A percentile compares a stretch with the other conserved stretches of the same genome.
phyloP scores from a whole-genome alignment of 35 echinoderm and acorn worm genomes.

The Holothuria glaberrima region DNA sequence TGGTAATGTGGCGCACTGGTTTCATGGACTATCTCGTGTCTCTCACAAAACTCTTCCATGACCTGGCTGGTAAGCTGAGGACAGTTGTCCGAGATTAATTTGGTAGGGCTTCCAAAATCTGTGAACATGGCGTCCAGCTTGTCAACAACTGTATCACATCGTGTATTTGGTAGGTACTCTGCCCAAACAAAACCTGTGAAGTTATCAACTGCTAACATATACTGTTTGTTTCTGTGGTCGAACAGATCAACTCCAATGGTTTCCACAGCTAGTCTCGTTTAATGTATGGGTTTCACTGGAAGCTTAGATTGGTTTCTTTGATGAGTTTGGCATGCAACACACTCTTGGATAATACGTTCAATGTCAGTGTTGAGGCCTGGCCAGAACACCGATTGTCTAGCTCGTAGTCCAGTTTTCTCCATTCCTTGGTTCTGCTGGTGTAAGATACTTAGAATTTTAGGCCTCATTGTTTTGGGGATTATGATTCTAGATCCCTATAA shows the following conservation, averaged over 20 bases:
- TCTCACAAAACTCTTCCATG: too few species aligned
- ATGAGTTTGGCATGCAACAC: constrained; percentile 35
- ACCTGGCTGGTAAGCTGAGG: constrained; percentile 40
- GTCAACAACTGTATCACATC: constrained; percentile 31
- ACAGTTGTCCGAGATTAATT: constrained; percentile 51
- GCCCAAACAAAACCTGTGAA: constrained; percentile 55
- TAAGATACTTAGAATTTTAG: too few species aligned
- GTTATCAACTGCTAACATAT: constrained; percentile 35
- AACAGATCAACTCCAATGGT: too few species aligned
- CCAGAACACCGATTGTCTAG: too few species aligned
- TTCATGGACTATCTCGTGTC: too few species aligned
- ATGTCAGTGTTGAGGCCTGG: constrained; percentile 38
- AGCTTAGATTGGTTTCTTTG: constrained; percentile 57
- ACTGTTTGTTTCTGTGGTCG: constrained; percentile 29
- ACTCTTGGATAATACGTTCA: constrained; percentile 38
- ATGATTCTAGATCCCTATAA: too few species aligned
- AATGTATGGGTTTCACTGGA: constrained; percentile 39
- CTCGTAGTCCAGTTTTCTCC: too few species aligned
- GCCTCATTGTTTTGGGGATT: too few species aligned
- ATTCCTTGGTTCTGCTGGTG: too few species aligned
- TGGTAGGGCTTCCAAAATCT: constrained; percentile 58
- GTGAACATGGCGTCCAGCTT: constrained; percentile 55
- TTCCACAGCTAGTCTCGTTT: constrained; percentile 37
- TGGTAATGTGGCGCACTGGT: too few species aligned
- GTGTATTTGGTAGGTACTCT: constrained; percentile 29